Conservation (phyloP, 2,888 invertebrate genomes). For the Caenorhabditis sinica region DNA sequence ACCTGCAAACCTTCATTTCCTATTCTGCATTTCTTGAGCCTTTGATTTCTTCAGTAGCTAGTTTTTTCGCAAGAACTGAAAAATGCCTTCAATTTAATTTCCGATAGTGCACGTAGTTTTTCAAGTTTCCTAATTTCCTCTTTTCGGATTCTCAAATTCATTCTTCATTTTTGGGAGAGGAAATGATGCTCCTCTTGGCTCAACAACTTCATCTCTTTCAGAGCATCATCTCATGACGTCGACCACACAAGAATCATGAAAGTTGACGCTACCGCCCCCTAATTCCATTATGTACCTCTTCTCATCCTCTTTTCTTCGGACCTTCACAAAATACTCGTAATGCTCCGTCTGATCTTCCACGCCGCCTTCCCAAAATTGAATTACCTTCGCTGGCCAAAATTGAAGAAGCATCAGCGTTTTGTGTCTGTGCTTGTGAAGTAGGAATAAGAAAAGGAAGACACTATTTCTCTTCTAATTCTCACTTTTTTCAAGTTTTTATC, state of each 20-base stretch:
- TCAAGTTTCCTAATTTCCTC: slow-evolving; percentile 39
- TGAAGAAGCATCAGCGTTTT: slow-evolving; percentile 40
- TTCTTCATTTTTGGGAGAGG: not conserved
- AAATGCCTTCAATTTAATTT: slow-evolving; percentile 46
- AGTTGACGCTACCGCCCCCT: slow-evolving; percentile 37
- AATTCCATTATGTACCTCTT: slow-evolving; percentile 58
- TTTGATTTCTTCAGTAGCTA: not conserved
- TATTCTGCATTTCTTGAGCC: not conserved
- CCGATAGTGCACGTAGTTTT: slow-evolving; percentile 47
- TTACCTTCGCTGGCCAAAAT: slow-evolving; percentile 61
- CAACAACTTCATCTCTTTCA: not conserved
- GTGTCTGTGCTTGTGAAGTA: slow-evolving; percentile 4
- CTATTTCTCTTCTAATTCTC: slow-evolving; percentile 50
- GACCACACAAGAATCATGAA: slow-evolving; percentile 46
- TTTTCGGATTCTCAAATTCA: not conserved
- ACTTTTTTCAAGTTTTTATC: slow-evolving; percentile 47
- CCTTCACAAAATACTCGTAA: slow-evolving; percentile 61
- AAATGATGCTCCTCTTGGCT: not conserved
- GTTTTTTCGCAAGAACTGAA: not conserved
- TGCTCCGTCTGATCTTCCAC: slow-evolving; percentile 63
- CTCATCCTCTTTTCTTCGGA: slow-evolving; percentile 26
- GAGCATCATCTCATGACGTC: slow-evolving; percentile 40
- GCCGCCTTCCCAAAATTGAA: slow-evolving; percentile 56
- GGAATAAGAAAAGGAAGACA: slow-evolving; percentile 6
- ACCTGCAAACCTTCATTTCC: not conserved